Base-by-base conservation (phyloP, 2,797 vertebrate species). In the Etheostoma perlongum region DNA sequence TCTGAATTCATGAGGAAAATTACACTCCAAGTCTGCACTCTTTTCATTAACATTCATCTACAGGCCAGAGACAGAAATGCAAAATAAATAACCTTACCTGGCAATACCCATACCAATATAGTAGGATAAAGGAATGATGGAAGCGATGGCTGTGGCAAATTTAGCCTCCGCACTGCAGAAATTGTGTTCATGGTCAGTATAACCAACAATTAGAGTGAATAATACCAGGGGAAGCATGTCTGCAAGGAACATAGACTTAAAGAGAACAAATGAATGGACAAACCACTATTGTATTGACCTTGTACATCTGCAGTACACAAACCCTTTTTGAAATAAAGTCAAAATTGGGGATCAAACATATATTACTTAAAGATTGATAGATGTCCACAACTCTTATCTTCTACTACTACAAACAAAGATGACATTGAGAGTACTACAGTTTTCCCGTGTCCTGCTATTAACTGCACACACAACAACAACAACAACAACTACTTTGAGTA, bases 81-180 rank as follows among this genome's bases (percentile, higher is more conserved):
- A 44, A 30, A 16, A 13, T 67, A 11, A 62, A 21, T 5, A 0
- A 9, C 4, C 18, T 89, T 91, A 97, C 97, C 97, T 97, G 82
- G 97, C 97, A 1, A 97, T 98, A 19, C 96, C 96, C 96, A 97
- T 97, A 51, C 97, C 97, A 0, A 97, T 98, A 83, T 95, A 97
- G 85, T 98, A 97, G 27, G 97, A 98, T 0, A 97, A 91, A 0
- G 96, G 97, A 75, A 97, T 96, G 79, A 98, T 97, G 78, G 97
- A 96, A 52, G 89, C 83, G 72, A 98, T 81, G 19, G 97, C 96
- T n/a, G 91, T 63, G 1, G 92, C 88, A 87, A 98, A 98, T 89
- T 96, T 97, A 1, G 91, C 21, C 0, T 95, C 79, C 0, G 96
- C 91, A 4, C 95, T 93, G 15, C 93, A 93, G 67, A 94, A 94